Conservation (phyloP, 2,113 vertebrate species). For the Arenaria interpres region DNA sequence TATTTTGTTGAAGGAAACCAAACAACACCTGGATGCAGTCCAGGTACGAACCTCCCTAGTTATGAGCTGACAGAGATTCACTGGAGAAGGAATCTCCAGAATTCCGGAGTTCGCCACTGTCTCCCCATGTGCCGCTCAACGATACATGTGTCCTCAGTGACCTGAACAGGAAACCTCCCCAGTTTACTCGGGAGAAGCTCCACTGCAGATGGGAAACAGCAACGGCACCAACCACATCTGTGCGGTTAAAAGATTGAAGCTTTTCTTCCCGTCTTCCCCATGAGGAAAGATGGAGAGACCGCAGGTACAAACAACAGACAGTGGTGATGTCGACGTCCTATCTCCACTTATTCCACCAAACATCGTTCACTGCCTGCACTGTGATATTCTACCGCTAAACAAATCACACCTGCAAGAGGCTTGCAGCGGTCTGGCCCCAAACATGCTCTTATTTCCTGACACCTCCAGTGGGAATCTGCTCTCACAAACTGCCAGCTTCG, state of each 20-base stretch:
- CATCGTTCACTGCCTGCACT: not conserved
- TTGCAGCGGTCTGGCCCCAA: not conserved
- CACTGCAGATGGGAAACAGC: not conserved
- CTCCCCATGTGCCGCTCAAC: not conserved
- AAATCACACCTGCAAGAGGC: not conserved
- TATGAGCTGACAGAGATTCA: not conserved
- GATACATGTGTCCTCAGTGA: not conserved
- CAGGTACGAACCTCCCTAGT: not conserved
- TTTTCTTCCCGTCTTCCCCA: not conserved
- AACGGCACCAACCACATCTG: accelerated
- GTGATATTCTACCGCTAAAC: not conserved
- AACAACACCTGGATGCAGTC: not conserved
- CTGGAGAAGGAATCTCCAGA: not conserved
- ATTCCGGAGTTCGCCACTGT: not conserved
- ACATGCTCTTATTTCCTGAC: not conserved
- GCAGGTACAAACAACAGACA: not conserved
- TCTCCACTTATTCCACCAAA: not conserved
- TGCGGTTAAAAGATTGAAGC: not conserved
- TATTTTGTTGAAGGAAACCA: not conserved
- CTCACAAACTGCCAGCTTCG: not conserved
- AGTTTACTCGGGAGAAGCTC: not conserved
- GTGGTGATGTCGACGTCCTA: not conserved
- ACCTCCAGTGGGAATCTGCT: not conserved
- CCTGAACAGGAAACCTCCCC: not conserved
- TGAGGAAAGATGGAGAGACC: not conserved